Evolutionary conservation across 1,140 invertebrate species (phyloP), one percentile per base, ranked within the genome.

Genomic region (Dendroctonus valens): DNA sequence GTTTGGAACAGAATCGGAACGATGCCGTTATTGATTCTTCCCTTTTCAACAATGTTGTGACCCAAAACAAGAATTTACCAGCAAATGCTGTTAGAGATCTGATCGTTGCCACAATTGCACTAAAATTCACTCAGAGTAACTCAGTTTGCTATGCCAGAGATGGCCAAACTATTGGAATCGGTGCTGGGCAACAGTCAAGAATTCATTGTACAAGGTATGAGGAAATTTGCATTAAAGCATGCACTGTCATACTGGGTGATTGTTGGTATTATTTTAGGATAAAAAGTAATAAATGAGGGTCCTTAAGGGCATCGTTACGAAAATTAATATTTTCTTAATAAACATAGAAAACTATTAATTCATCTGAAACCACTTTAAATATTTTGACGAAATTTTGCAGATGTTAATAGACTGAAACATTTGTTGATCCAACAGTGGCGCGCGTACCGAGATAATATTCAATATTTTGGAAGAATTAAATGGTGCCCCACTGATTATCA

Each of bases 111-210:
- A 97, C 94, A 0, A 96, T 98, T 69, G 92, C 96, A 6, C 81
- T 99, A 0, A 99, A 99, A 79, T 99, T 98, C 75, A 98, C 97
- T 0, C 97, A 99, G 79, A 98, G 94, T 68, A 98, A 98, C 77
- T 96, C 93, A 3, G 95, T 98, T 0, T 97, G 94, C 76, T 97
- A 92, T 75, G 94, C 91, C 5, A 88, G 86, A 72, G 85, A 93
- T 80, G 94, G 94, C 0, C 92, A 99, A 84, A 91, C 98, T 50
- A 74, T 77, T 62, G 96, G 97, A 44, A 97, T 98, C 69, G 97
- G 97, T 49, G 97, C 97, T 38, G 97, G 97, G 0, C 97, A 99
- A 77, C 97, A 99, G 78, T 97, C 94, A 0, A 85, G 97, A 68
- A 98, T 99, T 75, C 96, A 99, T 79, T 99, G 96, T 79, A 98